Conservation (phyloP, 2,797 vertebrate genomes). For the Chiroxiphia lanceolata region DNA sequence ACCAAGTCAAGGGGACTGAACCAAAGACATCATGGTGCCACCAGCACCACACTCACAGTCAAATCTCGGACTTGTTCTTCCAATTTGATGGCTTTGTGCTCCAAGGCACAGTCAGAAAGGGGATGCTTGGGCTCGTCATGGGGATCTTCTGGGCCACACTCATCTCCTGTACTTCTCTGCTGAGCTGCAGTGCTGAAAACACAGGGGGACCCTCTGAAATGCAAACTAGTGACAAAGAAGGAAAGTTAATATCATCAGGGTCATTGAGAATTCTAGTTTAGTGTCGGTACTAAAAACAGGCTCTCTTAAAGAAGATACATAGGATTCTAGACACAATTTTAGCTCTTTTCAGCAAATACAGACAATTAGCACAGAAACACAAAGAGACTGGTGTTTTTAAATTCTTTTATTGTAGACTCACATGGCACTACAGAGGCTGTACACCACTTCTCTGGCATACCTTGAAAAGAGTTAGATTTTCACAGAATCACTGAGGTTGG, state of each 20-base stretch:
- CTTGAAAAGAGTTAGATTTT: not conserved
- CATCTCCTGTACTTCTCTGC: conserved; percentile 80
- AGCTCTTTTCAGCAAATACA: not conserved
- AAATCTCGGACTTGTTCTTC: conserved; percentile 83
- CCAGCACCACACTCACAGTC: conserved; percentile 73
- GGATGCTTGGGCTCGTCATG: conserved; percentile 69
- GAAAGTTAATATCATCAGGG: not conserved
- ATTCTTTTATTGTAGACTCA: not conserved
- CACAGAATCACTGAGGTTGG: not conserved
- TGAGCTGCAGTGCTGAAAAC: conserved; percentile 78
- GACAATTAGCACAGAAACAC: not conserved
- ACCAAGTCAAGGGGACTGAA: not conserved
- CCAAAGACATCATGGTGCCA: accelerated
- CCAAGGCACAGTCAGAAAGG: conserved; percentile 72
- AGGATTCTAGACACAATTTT: not conserved
- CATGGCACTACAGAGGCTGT: not conserved
- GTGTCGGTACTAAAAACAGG: not conserved
- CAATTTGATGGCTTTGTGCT: conserved; percentile 79
- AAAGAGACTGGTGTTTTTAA: not conserved
- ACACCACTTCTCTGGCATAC: not conserved
- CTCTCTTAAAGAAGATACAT: not conserved
- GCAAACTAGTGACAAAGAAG: conserved; percentile 10
- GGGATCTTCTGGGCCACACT: conserved; percentile 78
- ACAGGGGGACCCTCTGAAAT: conserved; percentile 66
- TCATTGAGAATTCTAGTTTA: not conserved